Conservation (phyloP, 2,888 invertebrate species). For the Diaphora mendica region DNA sequence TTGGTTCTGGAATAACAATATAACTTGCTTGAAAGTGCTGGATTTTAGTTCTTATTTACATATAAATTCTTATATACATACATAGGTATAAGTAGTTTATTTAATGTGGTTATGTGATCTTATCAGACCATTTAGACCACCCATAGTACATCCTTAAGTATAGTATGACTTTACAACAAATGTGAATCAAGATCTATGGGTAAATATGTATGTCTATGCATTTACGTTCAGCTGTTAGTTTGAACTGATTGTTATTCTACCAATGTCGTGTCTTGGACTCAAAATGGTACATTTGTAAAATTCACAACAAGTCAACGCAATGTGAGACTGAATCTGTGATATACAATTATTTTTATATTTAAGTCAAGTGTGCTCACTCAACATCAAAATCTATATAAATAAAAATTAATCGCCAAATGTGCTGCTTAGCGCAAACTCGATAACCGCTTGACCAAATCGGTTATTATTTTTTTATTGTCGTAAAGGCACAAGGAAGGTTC, state of each 20-base stretch:
- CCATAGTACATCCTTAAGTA: constrained; percentile 1
- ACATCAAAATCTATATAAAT: not conserved
- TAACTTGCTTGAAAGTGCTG: not conserved
- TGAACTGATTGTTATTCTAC: too few species aligned
- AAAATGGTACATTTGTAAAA: not conserved
- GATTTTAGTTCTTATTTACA: not conserved
- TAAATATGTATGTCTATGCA: not conserved
- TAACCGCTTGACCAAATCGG: too few species aligned
- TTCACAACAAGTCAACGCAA: not conserved
- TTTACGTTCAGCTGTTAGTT: not conserved
- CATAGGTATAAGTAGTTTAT: not conserved
- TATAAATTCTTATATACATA: not conserved
- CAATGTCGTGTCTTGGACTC: too few species aligned
- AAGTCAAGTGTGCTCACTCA: not conserved
- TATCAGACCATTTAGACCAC: constrained; percentile 11
- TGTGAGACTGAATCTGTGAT: too few species aligned
- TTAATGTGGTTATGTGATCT: not conserved
- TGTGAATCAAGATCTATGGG: not conserved
- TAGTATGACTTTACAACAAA: constrained; percentile 11
- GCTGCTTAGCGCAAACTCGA: too few species aligned
- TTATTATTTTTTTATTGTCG: too few species aligned
- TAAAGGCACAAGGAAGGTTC: too few species aligned
- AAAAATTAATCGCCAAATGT: too few species aligned
- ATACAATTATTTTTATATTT: not conserved
- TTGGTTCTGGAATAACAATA: not conserved